Evolutionary conservation across 2,113 vertebrate species (phyloP).

Genomic region (Dolichotis patagonum): DNA sequence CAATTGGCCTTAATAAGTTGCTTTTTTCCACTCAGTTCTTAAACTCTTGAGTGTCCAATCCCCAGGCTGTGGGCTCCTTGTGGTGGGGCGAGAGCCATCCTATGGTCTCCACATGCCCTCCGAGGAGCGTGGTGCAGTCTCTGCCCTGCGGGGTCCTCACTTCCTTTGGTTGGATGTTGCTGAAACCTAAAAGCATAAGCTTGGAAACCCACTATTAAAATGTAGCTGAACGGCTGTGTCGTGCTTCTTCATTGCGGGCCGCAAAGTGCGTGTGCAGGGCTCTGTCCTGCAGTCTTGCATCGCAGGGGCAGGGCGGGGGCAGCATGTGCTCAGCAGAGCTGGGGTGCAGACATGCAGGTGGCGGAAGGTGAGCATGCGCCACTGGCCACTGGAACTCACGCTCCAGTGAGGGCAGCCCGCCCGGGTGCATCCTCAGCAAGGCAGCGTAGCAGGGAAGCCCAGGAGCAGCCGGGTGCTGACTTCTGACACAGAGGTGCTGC

Average conservation of each 20-base stretch:
- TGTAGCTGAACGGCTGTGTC: constrained; percentile 29
- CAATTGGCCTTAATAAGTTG: constrained; percentile 59
- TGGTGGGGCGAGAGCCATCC: not conserved
- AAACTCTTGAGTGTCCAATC: not conserved
- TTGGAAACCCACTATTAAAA: constrained; percentile 66
- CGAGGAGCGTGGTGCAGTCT: not conserved
- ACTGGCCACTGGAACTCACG: not conserved
- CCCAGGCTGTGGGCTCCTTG: not conserved
- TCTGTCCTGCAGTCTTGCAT: not conserved
- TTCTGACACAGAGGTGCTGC: not conserved
- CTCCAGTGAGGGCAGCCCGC: not conserved
- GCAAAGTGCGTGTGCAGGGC: not conserved
- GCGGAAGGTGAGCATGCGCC: too few species aligned
- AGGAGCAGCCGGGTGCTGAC: not conserved
- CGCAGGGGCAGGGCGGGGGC: not conserved
- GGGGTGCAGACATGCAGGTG: too few species aligned
- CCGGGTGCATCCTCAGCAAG: not conserved
- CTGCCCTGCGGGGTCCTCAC: constrained; percentile 51
- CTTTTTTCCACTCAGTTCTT: not conserved
- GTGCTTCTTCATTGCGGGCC: constrained; percentile 38
- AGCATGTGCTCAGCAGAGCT: too few species aligned
- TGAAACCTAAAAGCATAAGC: constrained; percentile 8
- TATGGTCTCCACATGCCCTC: not conserved
- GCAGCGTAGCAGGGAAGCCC: not conserved
- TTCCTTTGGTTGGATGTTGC: constrained; percentile 48